Evolutionary conservation across 2,888 invertebrate species (phyloP).

Genomic region (Graphium colonna): DNA sequence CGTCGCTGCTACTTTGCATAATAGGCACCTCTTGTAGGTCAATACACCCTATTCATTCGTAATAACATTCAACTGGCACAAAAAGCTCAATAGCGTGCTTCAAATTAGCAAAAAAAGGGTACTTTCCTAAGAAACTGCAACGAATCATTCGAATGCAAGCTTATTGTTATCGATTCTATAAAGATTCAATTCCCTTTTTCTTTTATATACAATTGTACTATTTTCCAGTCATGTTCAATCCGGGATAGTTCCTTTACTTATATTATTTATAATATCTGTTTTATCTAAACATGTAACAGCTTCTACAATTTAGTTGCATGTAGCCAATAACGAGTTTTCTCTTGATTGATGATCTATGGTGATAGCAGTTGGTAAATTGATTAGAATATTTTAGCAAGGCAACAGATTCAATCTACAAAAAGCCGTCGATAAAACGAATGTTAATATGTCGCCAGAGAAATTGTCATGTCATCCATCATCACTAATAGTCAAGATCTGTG

Average conservation of each 20-base stretch:
- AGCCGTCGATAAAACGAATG: slow-evolving; percentile 52
- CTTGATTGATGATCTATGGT: slow-evolving; percentile 63
- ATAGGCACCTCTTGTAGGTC: slow-evolving; percentile 21
- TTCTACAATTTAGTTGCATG: slow-evolving; percentile 48
- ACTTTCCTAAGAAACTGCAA: no score
- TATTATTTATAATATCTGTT: slow-evolving; percentile 17
- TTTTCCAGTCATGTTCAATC: slow-evolving; percentile 1
- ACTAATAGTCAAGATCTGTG: slow-evolving; percentile 47
- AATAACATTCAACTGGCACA: not conserved
- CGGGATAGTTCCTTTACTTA: not conserved
- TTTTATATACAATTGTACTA: no score
- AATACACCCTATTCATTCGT: slow-evolving; percentile 19
- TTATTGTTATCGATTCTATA: no score
- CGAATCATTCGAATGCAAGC: no score
- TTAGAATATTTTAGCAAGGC: slow-evolving; percentile 60
- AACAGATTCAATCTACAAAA: slow-evolving; percentile 57
- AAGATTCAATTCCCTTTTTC: no score
- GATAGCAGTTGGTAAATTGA: slow-evolving; percentile 55
- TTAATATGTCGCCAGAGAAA: slow-evolving; percentile 49
- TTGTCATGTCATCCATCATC: slow-evolving; percentile 59
- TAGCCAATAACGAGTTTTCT: slow-evolving; percentile 54
- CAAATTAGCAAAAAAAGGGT: no score
- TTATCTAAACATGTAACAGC: slow-evolving; percentile 44
- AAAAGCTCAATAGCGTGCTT: no score
- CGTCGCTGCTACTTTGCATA: slow-evolving; percentile 25